A percentile compares a stretch with the other conserved stretches of the same genome.
Conservation (phyloP, 2,888 invertebrate genomes). For the Andrena praecox region DNA sequence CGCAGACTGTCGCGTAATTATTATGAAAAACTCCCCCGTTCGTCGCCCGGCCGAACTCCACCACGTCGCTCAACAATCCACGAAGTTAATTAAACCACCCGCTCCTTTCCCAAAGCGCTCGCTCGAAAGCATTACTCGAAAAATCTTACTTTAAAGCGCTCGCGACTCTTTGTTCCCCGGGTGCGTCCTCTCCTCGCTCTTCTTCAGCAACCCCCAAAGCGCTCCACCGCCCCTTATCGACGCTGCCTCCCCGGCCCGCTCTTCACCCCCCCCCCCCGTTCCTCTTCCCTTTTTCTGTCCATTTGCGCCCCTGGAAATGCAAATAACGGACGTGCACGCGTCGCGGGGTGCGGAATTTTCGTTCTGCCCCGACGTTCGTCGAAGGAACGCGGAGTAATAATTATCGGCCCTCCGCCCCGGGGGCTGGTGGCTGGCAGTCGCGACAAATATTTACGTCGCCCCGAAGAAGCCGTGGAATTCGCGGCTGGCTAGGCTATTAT, state of each 20-base stretch:
- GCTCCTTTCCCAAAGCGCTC: constrained; percentile 42
- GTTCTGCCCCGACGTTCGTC: constrained; percentile 19
- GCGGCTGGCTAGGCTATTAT: background rate
- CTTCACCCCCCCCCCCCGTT: background rate
- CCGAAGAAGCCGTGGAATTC: background rate
- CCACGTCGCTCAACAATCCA: constrained; percentile 16
- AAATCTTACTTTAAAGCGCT: constrained; percentile 53
- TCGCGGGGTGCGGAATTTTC: constrained; percentile 17
- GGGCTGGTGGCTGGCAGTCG: background rate
- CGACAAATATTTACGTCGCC: constrained; percentile 17
- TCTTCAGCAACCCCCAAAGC: constrained; percentile 21
- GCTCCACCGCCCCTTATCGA: constrained; percentile 4
- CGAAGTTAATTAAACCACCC: constrained; percentile 50
- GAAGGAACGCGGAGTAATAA: constrained; percentile 37
- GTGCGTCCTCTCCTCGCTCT: background rate
- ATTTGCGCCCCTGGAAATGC: constrained; percentile 23
- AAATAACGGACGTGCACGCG: constrained; percentile 40
- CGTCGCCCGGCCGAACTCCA: background rate
- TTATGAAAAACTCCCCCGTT: constrained; percentile 32
- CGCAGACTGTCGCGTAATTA: constrained; percentile 37
- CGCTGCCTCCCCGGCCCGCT: background rate
- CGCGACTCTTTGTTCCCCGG: constrained; percentile 48
- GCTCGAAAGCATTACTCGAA: constrained; percentile 41
- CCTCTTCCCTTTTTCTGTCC: background rate
- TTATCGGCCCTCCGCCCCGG: constrained; percentile 29